Evolutionary conservation across 1,140 invertebrate species (phyloP).

Genomic region (Drosophila funebris): DNA sequence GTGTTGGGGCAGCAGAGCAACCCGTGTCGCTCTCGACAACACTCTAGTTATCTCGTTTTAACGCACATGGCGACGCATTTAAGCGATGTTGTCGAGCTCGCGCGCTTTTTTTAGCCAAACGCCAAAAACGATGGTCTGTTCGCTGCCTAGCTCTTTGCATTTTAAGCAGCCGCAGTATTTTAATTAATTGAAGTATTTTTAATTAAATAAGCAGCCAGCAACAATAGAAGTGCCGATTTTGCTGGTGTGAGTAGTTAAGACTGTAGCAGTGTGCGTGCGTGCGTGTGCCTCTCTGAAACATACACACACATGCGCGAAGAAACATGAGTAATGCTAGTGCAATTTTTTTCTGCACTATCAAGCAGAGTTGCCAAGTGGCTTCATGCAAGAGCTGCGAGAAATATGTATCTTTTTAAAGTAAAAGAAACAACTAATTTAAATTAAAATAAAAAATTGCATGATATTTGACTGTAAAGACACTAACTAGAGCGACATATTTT

Average conservation of each 20-base stretch:
- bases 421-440: conserved; percentile 44
- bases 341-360: conserved; percentile 52
- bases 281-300: conserved; percentile 35
- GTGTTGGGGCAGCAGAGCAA: conserved; percentile 42
- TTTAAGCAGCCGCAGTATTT: conserved; percentile 45
- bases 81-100: conserved; percentile 47
- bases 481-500: conserved; percentile 22
- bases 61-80: conserved; percentile 47
- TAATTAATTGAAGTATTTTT: conserved; percentile 74
- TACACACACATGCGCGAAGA: conserved; percentile 58
- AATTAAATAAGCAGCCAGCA: conserved; percentile 62
- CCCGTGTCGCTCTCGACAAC: conserved; percentile 22
- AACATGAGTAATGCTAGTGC: conserved; percentile 76
- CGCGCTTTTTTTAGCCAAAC: conserved; percentile 59
- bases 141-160: conserved; percentile 42
- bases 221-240: conserved; percentile 47
- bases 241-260: conserved; percentile 42
- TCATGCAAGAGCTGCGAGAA: conserved; percentile 12
- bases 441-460: conserved; percentile 3
- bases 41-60: conserved; percentile 75
- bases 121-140: conserved; percentile 17
- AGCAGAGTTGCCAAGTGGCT: conserved; percentile 67
- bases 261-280: conserved; percentile 28
- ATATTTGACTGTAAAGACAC: background rate
- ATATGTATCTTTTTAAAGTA: conserved; percentile 16